A percentile compares a stretch with the other conserved stretches of the same genome.
Conservation (phyloP, 2,888 invertebrate genomes). For the Papilio elwesi region DNA sequence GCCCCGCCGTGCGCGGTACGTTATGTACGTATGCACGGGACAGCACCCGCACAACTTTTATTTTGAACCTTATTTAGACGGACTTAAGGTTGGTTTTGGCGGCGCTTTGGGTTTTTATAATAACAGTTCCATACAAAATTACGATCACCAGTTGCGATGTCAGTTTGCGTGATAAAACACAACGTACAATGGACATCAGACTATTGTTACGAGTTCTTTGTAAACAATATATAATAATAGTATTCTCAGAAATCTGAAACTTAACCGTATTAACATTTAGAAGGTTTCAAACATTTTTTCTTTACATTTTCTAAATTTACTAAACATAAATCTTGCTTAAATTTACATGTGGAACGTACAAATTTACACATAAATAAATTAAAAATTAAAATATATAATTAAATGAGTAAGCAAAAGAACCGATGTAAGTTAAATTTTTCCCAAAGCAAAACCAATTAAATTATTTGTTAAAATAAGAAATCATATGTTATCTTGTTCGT, state of each 20-base stretch:
- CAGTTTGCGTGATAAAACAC: not conserved
- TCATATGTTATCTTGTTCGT: not conserved
- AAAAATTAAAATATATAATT: too few relatives aligned
- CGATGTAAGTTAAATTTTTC: not conserved
- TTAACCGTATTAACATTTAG: too few relatives aligned
- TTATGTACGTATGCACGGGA: slow-evolving; percentile 88
- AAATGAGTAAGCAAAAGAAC: too few relatives aligned
- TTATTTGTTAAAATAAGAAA: slow-evolving; percentile 47
- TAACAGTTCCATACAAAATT: too few relatives aligned
- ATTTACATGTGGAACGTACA: too few relatives aligned
- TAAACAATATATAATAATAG: too few relatives aligned
- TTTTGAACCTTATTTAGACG: slow-evolving; percentile 73
- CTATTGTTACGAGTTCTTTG: too few relatives aligned
- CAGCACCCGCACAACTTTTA: slow-evolving; percentile 80
- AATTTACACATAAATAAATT: too few relatives aligned
- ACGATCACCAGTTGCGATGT: not conserved
- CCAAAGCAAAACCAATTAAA: slow-evolving; percentile 58
- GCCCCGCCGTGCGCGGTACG: slow-evolving; percentile 92
- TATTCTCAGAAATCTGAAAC: too few relatives aligned
- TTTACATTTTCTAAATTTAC: too few relatives aligned
- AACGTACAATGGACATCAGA: not conserved
- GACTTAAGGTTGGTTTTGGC: slow-evolving; percentile 72
- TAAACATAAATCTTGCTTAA: too few relatives aligned
- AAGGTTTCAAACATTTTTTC: too few relatives aligned
- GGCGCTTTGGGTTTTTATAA: slow-evolving; percentile 48